phyloP scores from a whole-genome alignment of 2,797 vertebrate genomes.

The Macropodus opercularis region DNA sequence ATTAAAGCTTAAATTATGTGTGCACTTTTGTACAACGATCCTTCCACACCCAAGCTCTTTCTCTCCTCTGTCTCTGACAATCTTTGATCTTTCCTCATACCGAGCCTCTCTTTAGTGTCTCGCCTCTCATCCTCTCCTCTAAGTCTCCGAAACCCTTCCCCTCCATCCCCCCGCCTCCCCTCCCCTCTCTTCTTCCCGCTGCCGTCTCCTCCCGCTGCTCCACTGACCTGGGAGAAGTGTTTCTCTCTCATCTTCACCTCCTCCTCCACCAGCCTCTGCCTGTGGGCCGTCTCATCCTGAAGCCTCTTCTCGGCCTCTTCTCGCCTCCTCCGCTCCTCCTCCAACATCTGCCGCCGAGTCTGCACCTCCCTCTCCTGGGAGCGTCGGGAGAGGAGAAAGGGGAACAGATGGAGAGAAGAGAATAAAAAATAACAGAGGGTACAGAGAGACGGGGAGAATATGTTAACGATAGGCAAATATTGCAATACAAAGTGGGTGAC shows the following conservation, averaged over 20 bases:
- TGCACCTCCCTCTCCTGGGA: conserved; percentile 92
- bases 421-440: conserved; percentile 52
- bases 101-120: conserved; percentile 69
- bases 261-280: conserved; percentile 95
- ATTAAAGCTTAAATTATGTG: conserved; percentile 48
- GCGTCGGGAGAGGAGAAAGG: conserved; percentile 45
- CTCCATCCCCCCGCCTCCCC: background rate
- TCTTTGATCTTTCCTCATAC: conserved; percentile 63
- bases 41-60: conserved; percentile 14
- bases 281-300: conserved; percentile 88
- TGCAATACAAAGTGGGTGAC: conserved; percentile 75
- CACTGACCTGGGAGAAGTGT: conserved; percentile 91
- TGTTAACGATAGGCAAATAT: conserved; percentile 79
- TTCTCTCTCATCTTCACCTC: conserved; percentile 98
- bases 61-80: conserved; percentile 25
- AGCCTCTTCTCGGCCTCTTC: conserved; percentile 93
- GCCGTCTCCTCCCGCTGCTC: conserved; percentile 52
- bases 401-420: conserved; percentile 62
- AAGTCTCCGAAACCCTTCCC: conserved; percentile 36
- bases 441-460: conserved; percentile 68
- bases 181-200: conserved; percentile 3
- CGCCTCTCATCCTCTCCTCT: conserved; percentile 58
- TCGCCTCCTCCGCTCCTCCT: conserved; percentile 91
- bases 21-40: conserved; percentile 8
- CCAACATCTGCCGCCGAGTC: conserved; percentile 88